phyloP scores from a whole-genome alignment of 2,797 vertebrate genomes.

The Danio kyathit region DNA sequence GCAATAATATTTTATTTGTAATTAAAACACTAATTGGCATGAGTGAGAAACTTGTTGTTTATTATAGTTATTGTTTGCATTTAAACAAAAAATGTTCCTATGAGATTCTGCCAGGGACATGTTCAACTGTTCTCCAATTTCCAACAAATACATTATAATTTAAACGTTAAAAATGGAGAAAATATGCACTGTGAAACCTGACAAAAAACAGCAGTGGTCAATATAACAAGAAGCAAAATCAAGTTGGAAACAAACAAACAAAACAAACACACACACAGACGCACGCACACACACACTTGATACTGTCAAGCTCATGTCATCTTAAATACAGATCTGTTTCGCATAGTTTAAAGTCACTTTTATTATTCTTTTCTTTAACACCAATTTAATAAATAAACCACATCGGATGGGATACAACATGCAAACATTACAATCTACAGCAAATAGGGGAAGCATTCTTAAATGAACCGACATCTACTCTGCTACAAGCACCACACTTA shows the following conservation, averaged over 20 bases:
- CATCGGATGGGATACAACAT: slow-evolving; percentile 79
- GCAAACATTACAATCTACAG: slow-evolving; percentile 81
- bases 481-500: slow-evolving; percentile 58
- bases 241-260: background rate
- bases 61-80: background rate
- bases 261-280: background rate
- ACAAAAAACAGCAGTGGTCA: background rate
- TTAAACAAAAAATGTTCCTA: background rate
- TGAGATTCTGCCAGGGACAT: background rate
- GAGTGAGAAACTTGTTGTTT: background rate
- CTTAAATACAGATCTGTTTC: slow-evolving; percentile 53
- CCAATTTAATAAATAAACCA: slow-evolving; percentile 90
- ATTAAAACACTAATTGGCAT: background rate
- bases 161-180: background rate
- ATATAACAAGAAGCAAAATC: background rate
- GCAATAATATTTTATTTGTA: background rate
- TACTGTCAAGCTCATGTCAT: background rate
- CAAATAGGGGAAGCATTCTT: slow-evolving; percentile 63
- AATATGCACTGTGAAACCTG: background rate
- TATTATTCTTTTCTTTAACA: slow-evolving; percentile 73
- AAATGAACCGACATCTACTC: slow-evolving; percentile 59
- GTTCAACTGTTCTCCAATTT: background rate
- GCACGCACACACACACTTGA: background rate
- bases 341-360: slow-evolving; percentile 66
- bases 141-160: background rate